These are phyloP conservation scores for Pipra filicauda DNA, from an alignment of 2,113 vertebrate species.

Conservation along the genomic window DNA sequence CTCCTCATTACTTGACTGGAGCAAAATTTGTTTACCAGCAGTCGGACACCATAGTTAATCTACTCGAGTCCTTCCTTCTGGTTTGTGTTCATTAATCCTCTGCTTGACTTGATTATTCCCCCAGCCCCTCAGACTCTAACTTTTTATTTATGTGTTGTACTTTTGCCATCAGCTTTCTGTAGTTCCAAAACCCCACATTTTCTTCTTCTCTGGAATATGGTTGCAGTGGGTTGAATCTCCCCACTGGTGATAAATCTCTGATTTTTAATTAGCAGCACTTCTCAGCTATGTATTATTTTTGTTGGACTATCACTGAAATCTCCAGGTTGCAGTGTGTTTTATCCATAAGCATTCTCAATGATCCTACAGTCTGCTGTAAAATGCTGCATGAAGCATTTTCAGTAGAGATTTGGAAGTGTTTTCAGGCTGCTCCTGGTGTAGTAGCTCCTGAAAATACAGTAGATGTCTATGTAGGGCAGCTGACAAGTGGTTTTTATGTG, in stretches of 20 bases:
- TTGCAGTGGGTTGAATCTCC: neutral
- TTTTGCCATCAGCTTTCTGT: accelerated
- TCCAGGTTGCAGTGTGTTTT: neutral
- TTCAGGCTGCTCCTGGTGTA: conserved; percentile 1
- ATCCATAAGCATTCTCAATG: neutral
- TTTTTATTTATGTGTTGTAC: neutral
- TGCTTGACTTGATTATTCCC: neutral
- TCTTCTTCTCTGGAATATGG: neutral
- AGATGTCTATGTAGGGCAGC: conserved; percentile 63
- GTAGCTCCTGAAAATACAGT: conserved; percentile 41
- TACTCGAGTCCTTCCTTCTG: neutral
- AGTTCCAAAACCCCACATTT: neutral
- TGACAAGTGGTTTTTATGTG: conserved; percentile 17
- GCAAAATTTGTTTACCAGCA: conserved; percentile 29
- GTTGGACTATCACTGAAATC: neutral
- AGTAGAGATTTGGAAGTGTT: neutral
- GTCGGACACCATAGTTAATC: neutral
- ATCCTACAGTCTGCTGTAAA: neutral
- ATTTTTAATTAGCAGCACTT: neutral
- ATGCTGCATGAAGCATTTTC: neutral
- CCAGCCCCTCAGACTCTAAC: neutral
- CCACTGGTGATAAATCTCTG: neutral
- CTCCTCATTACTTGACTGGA: neutral
- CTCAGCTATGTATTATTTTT: neutral
- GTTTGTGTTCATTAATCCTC: neutral